phyloP scores from a whole-genome alignment of 2,113 vertebrate genomes.

The Gallinago undulata region DNA sequence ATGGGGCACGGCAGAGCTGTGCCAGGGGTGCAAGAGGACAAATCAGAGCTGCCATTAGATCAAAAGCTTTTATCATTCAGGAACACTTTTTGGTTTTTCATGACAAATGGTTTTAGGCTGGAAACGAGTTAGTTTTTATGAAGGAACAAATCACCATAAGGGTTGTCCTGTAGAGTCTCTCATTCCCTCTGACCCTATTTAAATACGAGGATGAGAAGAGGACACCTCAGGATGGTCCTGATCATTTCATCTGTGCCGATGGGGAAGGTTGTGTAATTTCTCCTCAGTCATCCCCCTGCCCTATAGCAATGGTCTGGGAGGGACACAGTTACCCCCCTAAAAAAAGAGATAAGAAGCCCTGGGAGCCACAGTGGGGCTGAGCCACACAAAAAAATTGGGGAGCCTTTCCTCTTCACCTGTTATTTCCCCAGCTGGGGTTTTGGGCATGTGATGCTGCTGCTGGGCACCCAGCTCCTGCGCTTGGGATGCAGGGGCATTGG shows the following conservation, averaged over 20 bases:
- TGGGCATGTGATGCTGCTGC: neutral
- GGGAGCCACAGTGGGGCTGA: neutral
- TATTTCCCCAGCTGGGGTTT: too few relatives aligned
- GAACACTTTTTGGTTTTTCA: rapidly evolving
- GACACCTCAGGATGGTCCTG: neutral
- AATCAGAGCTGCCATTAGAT: neutral
- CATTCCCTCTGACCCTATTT: neutral
- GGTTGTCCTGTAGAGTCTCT: neutral
- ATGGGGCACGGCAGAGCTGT: neutral
- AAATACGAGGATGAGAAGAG: neutral
- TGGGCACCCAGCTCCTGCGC: neutral
- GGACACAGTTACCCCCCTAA: neutral
- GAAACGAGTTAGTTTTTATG: neutral
- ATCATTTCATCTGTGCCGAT: neutral
- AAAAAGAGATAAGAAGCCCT: neutral
- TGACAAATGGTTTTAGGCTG: neutral
- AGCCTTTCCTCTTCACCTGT: neutral
- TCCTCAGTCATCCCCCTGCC: neutral
- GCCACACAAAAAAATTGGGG: neutral
- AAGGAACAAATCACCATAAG: neutral
- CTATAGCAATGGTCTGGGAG: neutral
- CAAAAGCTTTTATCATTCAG: neutral
- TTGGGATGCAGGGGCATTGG: neutral
- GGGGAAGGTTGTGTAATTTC: neutral
- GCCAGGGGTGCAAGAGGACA: neutral